phyloP scores from a whole-genome alignment of 2,113 vertebrate species.

The Toxotes chatareus region DNA sequence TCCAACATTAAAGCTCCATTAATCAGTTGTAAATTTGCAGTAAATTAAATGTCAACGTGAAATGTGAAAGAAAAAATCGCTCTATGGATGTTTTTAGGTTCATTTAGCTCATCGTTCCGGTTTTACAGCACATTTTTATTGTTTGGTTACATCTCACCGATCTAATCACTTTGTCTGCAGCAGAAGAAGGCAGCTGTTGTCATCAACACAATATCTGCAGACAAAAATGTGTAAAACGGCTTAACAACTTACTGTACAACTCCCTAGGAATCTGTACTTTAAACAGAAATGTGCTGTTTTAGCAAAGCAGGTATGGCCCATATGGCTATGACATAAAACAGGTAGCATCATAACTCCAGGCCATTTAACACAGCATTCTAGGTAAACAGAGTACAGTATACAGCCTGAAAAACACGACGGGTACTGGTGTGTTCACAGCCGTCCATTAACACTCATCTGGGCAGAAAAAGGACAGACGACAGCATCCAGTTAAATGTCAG shows the following conservation, averaged over 20 bases:
- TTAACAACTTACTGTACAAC: neutral
- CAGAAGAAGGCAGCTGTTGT: neutral
- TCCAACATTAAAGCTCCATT: neutral
- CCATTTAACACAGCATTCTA: constrained; percentile 36
- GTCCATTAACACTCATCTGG: constrained; percentile 41
- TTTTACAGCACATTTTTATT: neutral
- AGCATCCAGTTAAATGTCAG: neutral
- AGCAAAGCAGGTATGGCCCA: neutral
- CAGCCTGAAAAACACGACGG: constrained; percentile 57
- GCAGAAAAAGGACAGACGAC: neutral
- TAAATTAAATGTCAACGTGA: neutral
- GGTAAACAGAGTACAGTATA: constrained; percentile 52
- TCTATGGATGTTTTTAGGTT: neutral
- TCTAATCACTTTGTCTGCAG: neutral
- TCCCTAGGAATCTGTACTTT: neutral
- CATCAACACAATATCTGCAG: no score
- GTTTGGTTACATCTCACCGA: neutral
- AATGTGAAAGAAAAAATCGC: neutral
- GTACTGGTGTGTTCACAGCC: constrained; percentile 34
- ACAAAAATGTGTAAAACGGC: neutral
- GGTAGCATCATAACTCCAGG: constrained; percentile 24
- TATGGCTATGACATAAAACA: constrained; percentile 39
- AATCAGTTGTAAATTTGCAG: neutral
- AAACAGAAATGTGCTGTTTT: neutral
- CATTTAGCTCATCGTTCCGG: neutral